Evolutionary conservation across 2,888 invertebrate genomes (phyloP).

Genomic region (Xestia c-nigrum): DNA sequence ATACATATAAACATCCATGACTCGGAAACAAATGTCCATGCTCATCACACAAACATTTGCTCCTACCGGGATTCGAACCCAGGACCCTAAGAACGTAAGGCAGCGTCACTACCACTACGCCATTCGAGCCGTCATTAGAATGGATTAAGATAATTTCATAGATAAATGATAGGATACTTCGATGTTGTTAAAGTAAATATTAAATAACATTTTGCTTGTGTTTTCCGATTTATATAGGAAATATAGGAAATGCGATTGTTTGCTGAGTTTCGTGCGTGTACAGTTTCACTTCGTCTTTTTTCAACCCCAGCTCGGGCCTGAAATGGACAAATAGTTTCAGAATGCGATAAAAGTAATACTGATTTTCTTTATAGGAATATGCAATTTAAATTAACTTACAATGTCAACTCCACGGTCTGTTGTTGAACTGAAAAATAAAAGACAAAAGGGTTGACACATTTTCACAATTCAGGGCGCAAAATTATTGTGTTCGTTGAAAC

Average conservation of each 20-base stretch:
- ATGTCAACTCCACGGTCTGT: slow-evolving; percentile 82
- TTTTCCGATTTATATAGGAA: background rate
- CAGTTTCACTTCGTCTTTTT: slow-evolving; percentile 85
- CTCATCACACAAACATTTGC: too few relatives aligned
- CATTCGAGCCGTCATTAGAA: too few relatives aligned
- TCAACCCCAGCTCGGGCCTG: slow-evolving; percentile 84
- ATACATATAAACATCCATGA: too few relatives aligned
- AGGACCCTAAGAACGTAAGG: too few relatives aligned
- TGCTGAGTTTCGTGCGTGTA: slow-evolving; percentile 79
- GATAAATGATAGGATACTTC: slow-evolving; percentile 32
- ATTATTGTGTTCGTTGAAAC: slow-evolving; percentile 35
- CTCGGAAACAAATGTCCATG: too few relatives aligned
- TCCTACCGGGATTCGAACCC: too few relatives aligned
- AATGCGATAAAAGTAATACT: background rate
- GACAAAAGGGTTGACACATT: slow-evolving; percentile 26
- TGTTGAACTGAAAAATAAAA: slow-evolving; percentile 82
- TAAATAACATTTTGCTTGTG: slow-evolving; percentile 4
- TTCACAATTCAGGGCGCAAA: slow-evolving; percentile 23
- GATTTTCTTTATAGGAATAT: background rate
- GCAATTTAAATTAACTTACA: slow-evolving; percentile 81
- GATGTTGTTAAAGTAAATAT: slow-evolving; percentile 15
- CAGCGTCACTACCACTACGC: too few relatives aligned
- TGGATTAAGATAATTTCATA: slow-evolving; percentile 35
- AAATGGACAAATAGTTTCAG: slow-evolving; percentile 55
- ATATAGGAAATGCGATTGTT: slow-evolving; percentile 71